Evolutionary conservation across 2,113 vertebrate species (phyloP).

Genomic region (Colistium nudipinnis): DNA sequence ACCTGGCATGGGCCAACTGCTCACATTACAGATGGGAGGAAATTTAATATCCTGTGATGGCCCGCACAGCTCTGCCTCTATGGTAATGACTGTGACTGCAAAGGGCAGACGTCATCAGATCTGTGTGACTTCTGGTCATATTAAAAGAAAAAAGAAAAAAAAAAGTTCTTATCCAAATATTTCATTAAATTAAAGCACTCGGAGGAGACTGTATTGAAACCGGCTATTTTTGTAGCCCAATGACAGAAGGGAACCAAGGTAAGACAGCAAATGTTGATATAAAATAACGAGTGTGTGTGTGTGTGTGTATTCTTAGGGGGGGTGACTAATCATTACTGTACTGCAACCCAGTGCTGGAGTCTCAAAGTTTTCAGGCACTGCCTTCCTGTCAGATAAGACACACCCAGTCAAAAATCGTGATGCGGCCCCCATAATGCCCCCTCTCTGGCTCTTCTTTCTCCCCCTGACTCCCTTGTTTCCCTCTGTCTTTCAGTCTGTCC

Average conservation of each 20-base stretch:
- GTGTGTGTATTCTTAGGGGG: conserved; percentile 2
- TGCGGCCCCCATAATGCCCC: conserved; percentile 50
- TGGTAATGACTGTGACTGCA: conserved; percentile 26
- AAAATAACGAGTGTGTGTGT: too few relatives aligned
- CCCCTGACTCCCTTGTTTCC: conserved; percentile 16
- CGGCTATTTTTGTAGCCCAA: neutral
- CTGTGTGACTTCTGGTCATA: conserved; percentile 11
- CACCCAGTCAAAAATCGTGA: conserved; percentile 40
- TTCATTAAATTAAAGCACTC: neutral
- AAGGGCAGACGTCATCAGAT: conserved; percentile 12
- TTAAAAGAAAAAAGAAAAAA: neutral
- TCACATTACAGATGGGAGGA: conserved; percentile 40
- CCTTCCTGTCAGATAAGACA: conserved; percentile 55
- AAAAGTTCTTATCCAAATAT: conserved; percentile 15
- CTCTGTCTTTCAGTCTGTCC: conserved; percentile 44
- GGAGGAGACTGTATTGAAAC: neutral
- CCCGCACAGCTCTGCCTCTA: conserved; percentile 25
- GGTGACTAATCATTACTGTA: conserved; percentile 57
- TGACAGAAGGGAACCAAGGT: neutral
- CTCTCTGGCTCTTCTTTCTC: conserved; percentile 12
- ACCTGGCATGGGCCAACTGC: conserved; percentile 6
- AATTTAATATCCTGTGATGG: conserved; percentile 38
- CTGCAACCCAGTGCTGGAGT: conserved; percentile 34
- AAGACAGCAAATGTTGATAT: too few relatives aligned
- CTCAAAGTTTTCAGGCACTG: conserved; percentile 50